Base-by-base conservation (phyloP, 2,888 invertebrate genomes). In the Chironomus tentans region DNA sequence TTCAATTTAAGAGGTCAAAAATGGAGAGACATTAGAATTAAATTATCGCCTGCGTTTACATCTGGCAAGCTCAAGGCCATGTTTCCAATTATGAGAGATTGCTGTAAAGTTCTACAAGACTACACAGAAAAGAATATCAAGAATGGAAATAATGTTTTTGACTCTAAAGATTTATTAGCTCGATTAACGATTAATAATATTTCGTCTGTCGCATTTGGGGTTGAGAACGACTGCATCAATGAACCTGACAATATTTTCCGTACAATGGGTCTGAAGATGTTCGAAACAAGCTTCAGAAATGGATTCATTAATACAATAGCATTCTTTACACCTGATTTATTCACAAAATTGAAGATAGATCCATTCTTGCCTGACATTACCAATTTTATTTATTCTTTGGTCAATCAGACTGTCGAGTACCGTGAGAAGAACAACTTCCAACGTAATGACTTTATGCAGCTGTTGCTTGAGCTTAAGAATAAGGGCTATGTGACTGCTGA, bases 11-110 rank as follows among this genome's bases (percentile, higher is more conserved):
- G 85, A 72, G 88, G 88, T 0, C 82, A 84, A 4, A 84, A 85
- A 78, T 90, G 90, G 90, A 88, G 85, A 80, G 84, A 83, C 70
- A 81, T 89, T 18, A 84, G 90, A 10, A 78, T 85, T 0, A 88
- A 88, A 79, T 82, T 90, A 80, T 86, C 88, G 0, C 87, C 89
- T 0, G 85, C 87, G 0, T 90, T 89, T 79, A 87, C 89, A 0
- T 84, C 88, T 0, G 87, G 86, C n/a, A 89, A 88, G 81, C 81
- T 90, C 72, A 89, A 87, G 80, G 84, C 82, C 4, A 87, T 89
- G 86, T 88, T 87, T 78, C 84, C 85, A 0, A 84, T 87, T 3
- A 85, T 89, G 21, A 83, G 86, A 68, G 82, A 85, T 18, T 86
- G 87, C 74, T 86, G 87, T 0, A 80, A 84, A 22, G 83, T 86